These are phyloP conservation scores for Styela plicata DNA, from an alignment of 23 tunicate species.

Conservation along the genomic window DNA sequence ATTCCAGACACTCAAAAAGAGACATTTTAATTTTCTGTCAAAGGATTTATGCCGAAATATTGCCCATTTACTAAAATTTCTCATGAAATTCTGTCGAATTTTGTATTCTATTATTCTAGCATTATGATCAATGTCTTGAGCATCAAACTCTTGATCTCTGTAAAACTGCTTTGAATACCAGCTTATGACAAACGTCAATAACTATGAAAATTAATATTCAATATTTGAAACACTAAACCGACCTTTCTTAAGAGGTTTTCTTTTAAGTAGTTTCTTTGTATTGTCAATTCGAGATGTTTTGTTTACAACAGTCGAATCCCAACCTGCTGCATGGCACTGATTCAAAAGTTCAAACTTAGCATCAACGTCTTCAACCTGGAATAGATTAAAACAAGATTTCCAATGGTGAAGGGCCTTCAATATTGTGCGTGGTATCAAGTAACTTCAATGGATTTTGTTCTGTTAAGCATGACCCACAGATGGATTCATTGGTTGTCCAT, in stretches of 20 bases:
- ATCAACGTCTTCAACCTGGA: constrained; percentile 67
- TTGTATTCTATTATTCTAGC: not conserved
- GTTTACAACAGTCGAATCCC: constrained; percentile 32
- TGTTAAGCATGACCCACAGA: too few relatives aligned
- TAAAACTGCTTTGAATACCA: not conserved
- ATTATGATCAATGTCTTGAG: not conserved
- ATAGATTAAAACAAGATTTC: too few relatives aligned
- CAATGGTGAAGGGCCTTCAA: too few relatives aligned
- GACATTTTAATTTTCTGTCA: too few relatives aligned
- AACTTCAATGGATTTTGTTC: too few relatives aligned
- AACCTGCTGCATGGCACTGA: constrained; percentile 31
- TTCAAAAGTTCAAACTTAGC: constrained; percentile 50
- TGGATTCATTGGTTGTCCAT: too few relatives aligned
- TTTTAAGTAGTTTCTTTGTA: constrained; percentile 21
- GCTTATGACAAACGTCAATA: not conserved
- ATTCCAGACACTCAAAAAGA: too few relatives aligned
- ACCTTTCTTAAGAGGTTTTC: not conserved
- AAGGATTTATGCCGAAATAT: too few relatives aligned
- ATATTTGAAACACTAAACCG: not conserved
- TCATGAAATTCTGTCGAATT: not conserved
- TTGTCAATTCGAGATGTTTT: constrained; percentile 25
- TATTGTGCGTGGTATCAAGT: too few relatives aligned
- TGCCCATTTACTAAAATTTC: too few relatives aligned
- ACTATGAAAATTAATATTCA: not conserved
- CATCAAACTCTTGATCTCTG: not conserved